phyloP scores from a whole-genome alignment of 2,888 invertebrate species.

The Gerosis bhagava region DNA sequence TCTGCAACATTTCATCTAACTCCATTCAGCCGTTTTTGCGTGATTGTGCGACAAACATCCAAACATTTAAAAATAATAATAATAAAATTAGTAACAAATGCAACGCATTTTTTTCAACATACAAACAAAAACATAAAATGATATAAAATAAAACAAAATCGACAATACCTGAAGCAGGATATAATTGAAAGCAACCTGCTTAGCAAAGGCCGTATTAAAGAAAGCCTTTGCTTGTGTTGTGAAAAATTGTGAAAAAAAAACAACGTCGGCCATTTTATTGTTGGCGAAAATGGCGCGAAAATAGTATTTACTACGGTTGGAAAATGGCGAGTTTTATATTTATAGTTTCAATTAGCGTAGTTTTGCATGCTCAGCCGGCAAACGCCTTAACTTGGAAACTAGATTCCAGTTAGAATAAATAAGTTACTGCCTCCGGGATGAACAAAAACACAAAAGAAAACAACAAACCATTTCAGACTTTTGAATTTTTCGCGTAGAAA shows the following conservation, averaged over 20 bases:
- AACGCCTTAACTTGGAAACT: slow-evolving; percentile 34
- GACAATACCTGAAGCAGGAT: neutral
- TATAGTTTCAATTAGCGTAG: slow-evolving; percentile 77
- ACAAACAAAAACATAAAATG: no score
- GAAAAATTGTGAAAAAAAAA: slow-evolving; percentile 30
- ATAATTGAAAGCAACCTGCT: neutral
- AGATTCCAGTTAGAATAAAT: slow-evolving; percentile 35
- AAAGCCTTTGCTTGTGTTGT: neutral
- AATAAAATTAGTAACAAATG: no score
- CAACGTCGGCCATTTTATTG: slow-evolving; percentile 32
- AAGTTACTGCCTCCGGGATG: slow-evolving; percentile 11
- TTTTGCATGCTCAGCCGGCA: slow-evolving; percentile 55
- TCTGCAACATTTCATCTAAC: no score
- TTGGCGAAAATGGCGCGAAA: slow-evolving; percentile 43
- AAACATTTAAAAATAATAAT: no score
- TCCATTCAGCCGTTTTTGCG: no score
- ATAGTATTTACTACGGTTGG: slow-evolving; percentile 52
- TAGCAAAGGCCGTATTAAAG: neutral
- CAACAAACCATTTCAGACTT: no score
- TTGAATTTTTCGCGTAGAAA: no score
- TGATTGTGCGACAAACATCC: no score
- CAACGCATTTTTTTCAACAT: no score
- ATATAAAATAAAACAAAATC: no score
- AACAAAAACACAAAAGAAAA: neutral
- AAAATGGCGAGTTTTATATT: slow-evolving; percentile 67